These are phyloP conservation scores for Manduca sexta DNA, from an alignment of 1,140 invertebrate species.

Conservation along the genomic window DNA sequence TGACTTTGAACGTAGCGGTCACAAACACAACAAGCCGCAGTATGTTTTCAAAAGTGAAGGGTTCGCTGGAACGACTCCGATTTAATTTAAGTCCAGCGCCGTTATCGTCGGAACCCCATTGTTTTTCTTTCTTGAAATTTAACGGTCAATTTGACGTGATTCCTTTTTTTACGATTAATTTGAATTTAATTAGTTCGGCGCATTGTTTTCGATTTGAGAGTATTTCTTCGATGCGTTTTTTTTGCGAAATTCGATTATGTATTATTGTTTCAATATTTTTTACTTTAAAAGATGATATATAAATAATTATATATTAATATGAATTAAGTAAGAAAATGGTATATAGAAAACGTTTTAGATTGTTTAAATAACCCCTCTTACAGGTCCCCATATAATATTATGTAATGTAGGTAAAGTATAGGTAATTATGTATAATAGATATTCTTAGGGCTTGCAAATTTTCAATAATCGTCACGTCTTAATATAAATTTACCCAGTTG, in stretches of 20 bases:
- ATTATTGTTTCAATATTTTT: background rate
- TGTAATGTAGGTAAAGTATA: too few relatives aligned
- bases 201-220: conserved; percentile 15
- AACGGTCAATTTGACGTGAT: conserved; percentile 69
- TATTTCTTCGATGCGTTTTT: conserved; percentile 4
- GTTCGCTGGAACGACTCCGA: conserved; percentile 62
- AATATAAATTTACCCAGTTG: too few relatives aligned
- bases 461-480: too few relatives aligned
- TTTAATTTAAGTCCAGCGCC: conserved; percentile 65
- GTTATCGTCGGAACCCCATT: conserved; percentile 64
- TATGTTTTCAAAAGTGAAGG: conserved; percentile 50
- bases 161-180: conserved; percentile 64
- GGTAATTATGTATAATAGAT: too few relatives aligned
- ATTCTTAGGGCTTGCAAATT: too few relatives aligned
- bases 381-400: too few relatives aligned
- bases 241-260: background rate
- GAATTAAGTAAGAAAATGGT: too few relatives aligned
- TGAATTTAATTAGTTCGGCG: conserved; percentile 65
- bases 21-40: conserved; percentile 13
- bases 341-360: too few relatives aligned
- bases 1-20: background rate
- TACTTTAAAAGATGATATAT: background rate
- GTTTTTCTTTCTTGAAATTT: conserved; percentile 69
- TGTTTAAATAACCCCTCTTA: too few relatives aligned
- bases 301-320: too few relatives aligned